phyloP scores from a whole-genome alignment of 2,888 invertebrate genomes.

The Carterocephalus palaemon region DNA sequence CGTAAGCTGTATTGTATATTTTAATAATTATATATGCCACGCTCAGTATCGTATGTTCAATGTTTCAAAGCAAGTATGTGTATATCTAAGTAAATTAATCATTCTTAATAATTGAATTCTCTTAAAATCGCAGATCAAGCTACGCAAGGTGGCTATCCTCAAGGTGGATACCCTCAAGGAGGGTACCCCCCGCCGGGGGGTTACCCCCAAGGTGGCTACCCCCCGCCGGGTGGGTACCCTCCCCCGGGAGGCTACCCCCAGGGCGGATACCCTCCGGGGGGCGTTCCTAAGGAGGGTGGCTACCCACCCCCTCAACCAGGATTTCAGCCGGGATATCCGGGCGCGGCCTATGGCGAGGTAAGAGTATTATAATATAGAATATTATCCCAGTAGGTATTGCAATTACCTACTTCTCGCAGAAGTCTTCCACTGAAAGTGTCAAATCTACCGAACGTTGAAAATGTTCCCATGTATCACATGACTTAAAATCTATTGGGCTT shows the following conservation, averaged over 20 bases:
- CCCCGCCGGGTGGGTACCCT: slow-evolving; percentile 57
- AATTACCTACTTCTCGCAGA: too few relatives aligned
- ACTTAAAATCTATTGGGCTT: too few relatives aligned
- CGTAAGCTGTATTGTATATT: too few relatives aligned
- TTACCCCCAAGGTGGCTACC: slow-evolving; percentile 52
- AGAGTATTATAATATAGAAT: slow-evolving; percentile 33
- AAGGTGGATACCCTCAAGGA: slow-evolving; percentile 53
- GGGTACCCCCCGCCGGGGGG: slow-evolving; percentile 34
- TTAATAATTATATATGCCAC: too few relatives aligned
- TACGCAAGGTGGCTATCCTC: slow-evolving; percentile 46
- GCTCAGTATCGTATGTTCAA: too few relatives aligned
- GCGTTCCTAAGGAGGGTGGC: slow-evolving; percentile 45
- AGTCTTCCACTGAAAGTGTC: too few relatives aligned
- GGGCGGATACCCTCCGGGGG: slow-evolving; percentile 37
- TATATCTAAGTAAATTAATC: too few relatives aligned
- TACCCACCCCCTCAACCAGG: slow-evolving; percentile 46
- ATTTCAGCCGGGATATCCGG: slow-evolving; percentile 50
- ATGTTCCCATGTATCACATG: too few relatives aligned
- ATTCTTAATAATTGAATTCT: too few relatives aligned
- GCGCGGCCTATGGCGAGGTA: slow-evolving; percentile 61
- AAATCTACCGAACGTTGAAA: too few relatives aligned
- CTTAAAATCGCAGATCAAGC: slow-evolving; percentile 23
- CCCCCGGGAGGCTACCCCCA: slow-evolving; percentile 47
- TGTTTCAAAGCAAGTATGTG: too few relatives aligned
- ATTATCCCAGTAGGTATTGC: too few relatives aligned